Evolutionary conservation across 2,797 vertebrate genomes (phyloP), one percentile per base, ranked within the genome.

Genomic region (Falco columbarius): DNA sequence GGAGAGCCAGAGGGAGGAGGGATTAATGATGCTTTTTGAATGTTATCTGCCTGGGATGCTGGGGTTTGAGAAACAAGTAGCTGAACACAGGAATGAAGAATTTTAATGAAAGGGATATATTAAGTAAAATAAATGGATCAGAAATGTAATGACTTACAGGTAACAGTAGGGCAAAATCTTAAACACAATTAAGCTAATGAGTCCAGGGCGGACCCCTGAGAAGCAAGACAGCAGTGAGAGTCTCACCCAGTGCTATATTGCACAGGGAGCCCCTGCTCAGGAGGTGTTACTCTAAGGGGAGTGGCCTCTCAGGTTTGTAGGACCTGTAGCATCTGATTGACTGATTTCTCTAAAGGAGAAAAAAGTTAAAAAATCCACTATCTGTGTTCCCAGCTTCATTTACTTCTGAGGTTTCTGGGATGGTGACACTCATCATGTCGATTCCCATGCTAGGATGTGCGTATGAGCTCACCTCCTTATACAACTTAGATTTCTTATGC

Each of bases 401-500:
- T 12, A 1, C 30, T 47, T 36, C 56, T 42, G 14, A 1, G 36
- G 9, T 34, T 14, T 21, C 56, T 47, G 30, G 8, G 44, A 2
- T 6, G 62, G 49, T 26, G 67, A 51, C 38, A 2, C 42, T 74
- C 10, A 13, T 16, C 3, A 0, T 15, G 32, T 6, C 6, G 4
- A 22, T 12, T 56, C 12, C 66, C 3, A 0, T 4, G 65, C 32
- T 44, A 70, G 65, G 76, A 4, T 59, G 76, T 3, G 22, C 2
- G 0, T 44, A 2, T 6, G 79, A 44, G 49, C 44, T 90, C 70
- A 5, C 14, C 32, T 21, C 32, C 12, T 47, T 13, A 1, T 1
- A 27, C 3, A 8, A 19, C 61, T 3, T 0, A 0, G 10, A 3
- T 47, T 26, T 11, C 34, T 14, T 7, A 5, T 14, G 21, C 58